These are phyloP conservation scores for Euthynnus affinis DNA, from an alignment of 2,797 vertebrate species.

Conservation along the genomic window DNA sequence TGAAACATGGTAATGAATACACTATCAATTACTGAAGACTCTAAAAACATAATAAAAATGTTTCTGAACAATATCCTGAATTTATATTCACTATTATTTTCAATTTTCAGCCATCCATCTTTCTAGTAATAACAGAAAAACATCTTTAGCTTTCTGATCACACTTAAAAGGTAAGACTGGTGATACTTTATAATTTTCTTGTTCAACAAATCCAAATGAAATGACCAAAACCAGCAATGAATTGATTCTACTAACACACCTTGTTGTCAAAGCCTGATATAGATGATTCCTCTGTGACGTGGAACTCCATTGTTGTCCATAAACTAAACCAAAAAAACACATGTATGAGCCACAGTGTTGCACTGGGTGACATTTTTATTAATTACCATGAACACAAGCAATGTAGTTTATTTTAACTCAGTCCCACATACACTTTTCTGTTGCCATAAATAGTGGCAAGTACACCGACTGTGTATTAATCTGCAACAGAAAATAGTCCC, in stretches of 20 bases:
- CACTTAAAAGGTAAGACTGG: neutral
- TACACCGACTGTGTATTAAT: neutral
- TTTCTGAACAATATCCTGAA: neutral
- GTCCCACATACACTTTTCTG: too few relatives aligned
- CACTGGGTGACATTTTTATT: neutral
- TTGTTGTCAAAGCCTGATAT: neutral
- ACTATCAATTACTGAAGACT: neutral
- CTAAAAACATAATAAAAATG: neutral
- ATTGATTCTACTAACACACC: neutral
- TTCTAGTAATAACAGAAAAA: neutral
- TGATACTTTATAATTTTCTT: neutral
- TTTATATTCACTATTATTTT: neutral
- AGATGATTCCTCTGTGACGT: neutral
- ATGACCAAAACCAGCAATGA: neutral
- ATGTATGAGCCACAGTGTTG: neutral
- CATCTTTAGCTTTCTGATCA: neutral
- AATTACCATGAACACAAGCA: neutral
- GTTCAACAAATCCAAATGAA: neutral
- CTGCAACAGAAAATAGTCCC: neutral
- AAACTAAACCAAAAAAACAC: neutral
- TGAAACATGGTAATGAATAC: neutral
- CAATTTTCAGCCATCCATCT: neutral
- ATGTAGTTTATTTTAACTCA: too few relatives aligned
- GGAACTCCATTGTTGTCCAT: neutral
- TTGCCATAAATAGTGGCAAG: neutral